Evolutionary conservation across 1,140 invertebrate species (phyloP), one percentile per base, ranked within the genome.

Genomic region (Caenorhabditis tropicalis): DNA sequence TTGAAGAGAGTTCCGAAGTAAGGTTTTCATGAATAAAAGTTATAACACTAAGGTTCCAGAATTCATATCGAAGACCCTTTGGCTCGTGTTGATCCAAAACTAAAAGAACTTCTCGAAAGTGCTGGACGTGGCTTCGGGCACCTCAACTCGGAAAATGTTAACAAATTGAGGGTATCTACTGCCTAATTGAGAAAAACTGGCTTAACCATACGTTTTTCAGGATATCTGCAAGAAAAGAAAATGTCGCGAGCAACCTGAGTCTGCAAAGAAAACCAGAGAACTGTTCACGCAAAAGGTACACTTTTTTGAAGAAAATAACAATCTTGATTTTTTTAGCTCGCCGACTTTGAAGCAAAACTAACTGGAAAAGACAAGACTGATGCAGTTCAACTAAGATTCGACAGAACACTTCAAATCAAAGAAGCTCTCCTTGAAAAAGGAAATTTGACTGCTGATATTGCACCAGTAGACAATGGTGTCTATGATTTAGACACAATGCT

Each of bases 1-100:
- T 81, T 81, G 79, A 51, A 33, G 31, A 19, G 48, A 33, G 79
- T 81, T 36, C 79, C 79, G 6, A 81, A 33, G 79, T 82, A 5
- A 16, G 15, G 53, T 56, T 36, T 43, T 58, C 4, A 51, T 39
- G 0, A 21, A 33, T 36, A 21, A 4, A 7, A 27, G 19, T 29
- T 12, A 24, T 36, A 2, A 16, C 16, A 10, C 4, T 33, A 36
- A 48, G 21, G 4, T 82, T 43, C 21, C 39, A 81, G 79, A 56
- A 51, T 82, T 31, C 15, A 82, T 46, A 82, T 82, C 29, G 60
- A 82, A 43, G 82, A 82, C 29, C 82, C 82, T n/a, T 36, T 82
- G 3, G 39, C 39, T 9, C 9, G 82, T 7, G 82, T 82, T 15
- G 82, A 82, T 16, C 82, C 82, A 29, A 74, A 58, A 29, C 82